Percentiles rank a stretch among this genome's conserved stretches.
These are phyloP conservation scores for Notiomystis cincta DNA, from an alignment of 2,113 vertebrate genomes.

Conservation along the genomic window DNA sequence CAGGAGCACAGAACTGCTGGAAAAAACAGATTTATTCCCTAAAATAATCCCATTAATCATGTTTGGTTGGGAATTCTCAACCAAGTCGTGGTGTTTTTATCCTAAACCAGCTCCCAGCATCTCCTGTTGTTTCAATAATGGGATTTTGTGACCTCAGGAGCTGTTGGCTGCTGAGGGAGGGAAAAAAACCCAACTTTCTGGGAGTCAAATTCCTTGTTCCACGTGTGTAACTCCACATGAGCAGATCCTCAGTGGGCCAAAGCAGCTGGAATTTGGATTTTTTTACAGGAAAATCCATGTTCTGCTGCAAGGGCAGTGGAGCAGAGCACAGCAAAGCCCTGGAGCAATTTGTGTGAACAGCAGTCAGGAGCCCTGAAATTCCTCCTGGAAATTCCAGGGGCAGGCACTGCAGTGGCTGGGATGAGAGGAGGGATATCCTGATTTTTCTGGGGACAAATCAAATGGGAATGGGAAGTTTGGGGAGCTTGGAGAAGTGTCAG, in stretches of 20 bases:
- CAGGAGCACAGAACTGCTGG: not conserved
- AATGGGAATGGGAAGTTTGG: not conserved
- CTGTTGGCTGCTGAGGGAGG: not conserved
- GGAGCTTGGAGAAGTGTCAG: not conserved
- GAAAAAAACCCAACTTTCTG: not conserved
- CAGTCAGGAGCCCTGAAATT: not conserved
- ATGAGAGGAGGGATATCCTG: not conserved
- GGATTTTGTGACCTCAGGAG: not conserved
- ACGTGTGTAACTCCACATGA: accelerated
- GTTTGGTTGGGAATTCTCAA: not conserved
- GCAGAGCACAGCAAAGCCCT: not conserved
- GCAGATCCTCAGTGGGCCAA: not conserved
- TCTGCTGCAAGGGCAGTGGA: not conserved
- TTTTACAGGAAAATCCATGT: not conserved
- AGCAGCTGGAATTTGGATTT: not conserved
- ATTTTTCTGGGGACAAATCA: not conserved
- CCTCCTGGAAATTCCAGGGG: not conserved
- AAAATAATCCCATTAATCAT: not conserved
- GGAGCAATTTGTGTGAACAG: not conserved
- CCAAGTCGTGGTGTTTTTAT: not conserved
- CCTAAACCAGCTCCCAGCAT: not conserved
- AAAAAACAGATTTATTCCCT: not conserved
- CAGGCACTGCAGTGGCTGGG: not conserved
- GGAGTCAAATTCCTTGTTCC: not conserved
- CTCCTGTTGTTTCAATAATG: not conserved